phyloP scores from a whole-genome alignment of 2,888 invertebrate genomes.

The Galeopsomyia nigrocyanea region DNA sequence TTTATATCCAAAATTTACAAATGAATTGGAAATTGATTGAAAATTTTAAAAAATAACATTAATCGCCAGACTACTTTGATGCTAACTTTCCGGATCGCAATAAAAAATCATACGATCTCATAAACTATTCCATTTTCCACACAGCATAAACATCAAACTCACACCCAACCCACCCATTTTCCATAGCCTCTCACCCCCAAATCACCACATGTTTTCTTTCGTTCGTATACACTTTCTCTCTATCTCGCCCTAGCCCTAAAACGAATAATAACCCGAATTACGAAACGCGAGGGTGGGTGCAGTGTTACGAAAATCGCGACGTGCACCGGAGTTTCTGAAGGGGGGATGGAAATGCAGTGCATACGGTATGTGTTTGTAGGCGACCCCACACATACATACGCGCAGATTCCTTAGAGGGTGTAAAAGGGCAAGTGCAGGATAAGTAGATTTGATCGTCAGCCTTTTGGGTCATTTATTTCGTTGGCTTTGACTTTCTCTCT shows the following conservation, averaged over 20 bases:
- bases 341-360: slow-evolving; percentile 23
- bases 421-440: slow-evolving; percentile 15
- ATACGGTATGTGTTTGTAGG: slow-evolving; percentile 8
- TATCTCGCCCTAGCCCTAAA: slow-evolving; percentile 50
- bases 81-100: too few species aligned
- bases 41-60: too few species aligned
- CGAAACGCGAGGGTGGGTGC: slow-evolving; percentile 17
- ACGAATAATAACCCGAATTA: slow-evolving; percentile 66
- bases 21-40: too few species aligned
- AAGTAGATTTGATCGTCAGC: slow-evolving; percentile 32
- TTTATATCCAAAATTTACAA: too few species aligned
- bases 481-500: slow-evolving; percentile 23
- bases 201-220: slow-evolving; percentile 42
- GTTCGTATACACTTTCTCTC: slow-evolving; percentile 41
- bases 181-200: not conserved
- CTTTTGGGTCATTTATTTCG: slow-evolving; percentile 30
- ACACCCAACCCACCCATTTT: too few species aligned
- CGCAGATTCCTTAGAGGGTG: slow-evolving; percentile 27
- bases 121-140: slow-evolving; percentile 10
- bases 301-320: not conserved
- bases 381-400: not conserved
- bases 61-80: too few species aligned
- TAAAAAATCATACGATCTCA: slow-evolving; percentile 41
- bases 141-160: not conserved
- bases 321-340: not conserved